Evolutionary conservation across 2,797 vertebrate genomes (phyloP), one percentile per base, ranked within the genome.

Genomic region (Microcaecilia unicolor): DNA sequence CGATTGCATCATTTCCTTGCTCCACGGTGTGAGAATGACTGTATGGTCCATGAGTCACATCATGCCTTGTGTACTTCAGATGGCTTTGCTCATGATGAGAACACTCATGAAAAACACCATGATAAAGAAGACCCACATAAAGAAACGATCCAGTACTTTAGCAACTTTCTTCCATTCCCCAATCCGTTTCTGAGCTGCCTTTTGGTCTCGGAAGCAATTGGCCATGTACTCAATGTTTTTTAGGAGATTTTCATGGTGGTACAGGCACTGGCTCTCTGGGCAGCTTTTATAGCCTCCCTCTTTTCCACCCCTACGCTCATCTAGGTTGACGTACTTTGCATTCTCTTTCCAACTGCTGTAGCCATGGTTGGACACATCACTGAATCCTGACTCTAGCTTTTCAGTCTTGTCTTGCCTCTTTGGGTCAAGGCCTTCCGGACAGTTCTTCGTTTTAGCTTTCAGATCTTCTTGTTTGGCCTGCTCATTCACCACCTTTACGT

Each of bases 61-160:
- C n/a, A n/a, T 5, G 33, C 18, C 4, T 0, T 1, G 8, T 0
- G 12, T 6, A 8, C 10, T 0, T 92, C 76, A 95, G 43, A 86
- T 51, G 8, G 85, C 85, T 32, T 84, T 83, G 7, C 83, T 77
- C 48, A 93, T 70, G 15, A 93, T 81, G 12, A 94, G 76, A 40
- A 87, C 34, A 22, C 87, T 94, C 89, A 92, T 92, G 55, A 91
- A 41, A 57, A 92, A 80, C 28, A 89, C 85, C 91, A 94, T 88
- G 63, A 87, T 67, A 64, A 93, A 89, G 70, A 95, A 97, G 38
- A 92, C 55, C 80, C 88, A 90, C 86, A 94, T 86, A 69, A 93
- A 92, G 71, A 90, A 89, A 10, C 88, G 86, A 33, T 95, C 92
- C 86, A 93, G 81, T 28, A 94, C 92, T 37, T 87, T 89, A 51